phyloP scores from a whole-genome alignment of 2,113 vertebrate genomes.

The Lanius ludovicianus region DNA sequence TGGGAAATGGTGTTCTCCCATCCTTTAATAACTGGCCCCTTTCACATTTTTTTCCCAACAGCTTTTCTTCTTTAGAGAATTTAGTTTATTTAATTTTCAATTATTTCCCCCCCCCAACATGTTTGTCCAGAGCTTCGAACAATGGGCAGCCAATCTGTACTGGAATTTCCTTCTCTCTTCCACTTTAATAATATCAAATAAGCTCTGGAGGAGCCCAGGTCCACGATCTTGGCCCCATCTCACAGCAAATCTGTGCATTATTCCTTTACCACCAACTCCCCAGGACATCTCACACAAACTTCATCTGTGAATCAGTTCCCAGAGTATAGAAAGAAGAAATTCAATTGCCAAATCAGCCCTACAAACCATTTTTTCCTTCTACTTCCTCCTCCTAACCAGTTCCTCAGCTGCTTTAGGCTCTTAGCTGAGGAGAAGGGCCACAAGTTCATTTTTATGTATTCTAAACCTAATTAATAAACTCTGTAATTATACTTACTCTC shows the following conservation, averaged over 20 bases:
- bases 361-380: background rate
- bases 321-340: background rate
- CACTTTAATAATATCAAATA: background rate
- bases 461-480: background rate
- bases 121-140: background rate
- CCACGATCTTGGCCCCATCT: background rate
- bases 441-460: background rate
- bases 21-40: background rate
- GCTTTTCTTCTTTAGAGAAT: background rate
- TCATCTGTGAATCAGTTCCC: background rate
- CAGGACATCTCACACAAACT: background rate
- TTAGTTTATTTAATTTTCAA: background rate
- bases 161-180: background rate
- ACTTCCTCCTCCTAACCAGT: background rate
- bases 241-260: background rate
- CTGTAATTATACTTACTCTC: conserved; percentile 53
- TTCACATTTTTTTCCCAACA: background rate
- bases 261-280: background rate
- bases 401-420: background rate
- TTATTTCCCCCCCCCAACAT: rapidly evolving
- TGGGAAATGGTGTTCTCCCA: background rate
- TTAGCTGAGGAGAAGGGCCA: background rate
- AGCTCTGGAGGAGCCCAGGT: background rate
- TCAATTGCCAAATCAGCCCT: background rate
- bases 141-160: background rate